These are phyloP conservation scores for Trichogramma evanescens DNA, from an alignment of 2,888 invertebrate species.

Conservation along the genomic window DNA sequence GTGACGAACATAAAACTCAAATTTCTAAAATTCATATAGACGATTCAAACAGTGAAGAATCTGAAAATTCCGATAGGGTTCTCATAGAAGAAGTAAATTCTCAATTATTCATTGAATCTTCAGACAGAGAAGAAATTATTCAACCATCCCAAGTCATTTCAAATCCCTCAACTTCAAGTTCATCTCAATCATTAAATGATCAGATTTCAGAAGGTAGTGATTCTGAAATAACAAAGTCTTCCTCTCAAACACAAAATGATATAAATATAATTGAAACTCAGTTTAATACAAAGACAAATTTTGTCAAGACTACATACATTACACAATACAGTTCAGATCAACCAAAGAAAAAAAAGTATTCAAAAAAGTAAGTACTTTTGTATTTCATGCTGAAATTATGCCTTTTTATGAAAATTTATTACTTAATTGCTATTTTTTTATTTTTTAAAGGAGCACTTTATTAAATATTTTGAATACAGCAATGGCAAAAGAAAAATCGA, in stretches of 20 bases:
- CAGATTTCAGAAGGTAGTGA: background rate
- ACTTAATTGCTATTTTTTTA: background rate
- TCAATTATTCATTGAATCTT: background rate
- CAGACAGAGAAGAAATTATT: background rate
- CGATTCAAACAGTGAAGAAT: constrained; percentile 9
- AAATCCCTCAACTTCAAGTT: constrained; percentile 7
- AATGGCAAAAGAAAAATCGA: constrained; percentile 18
- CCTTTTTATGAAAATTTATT: background rate
- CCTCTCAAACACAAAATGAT: too few relatives aligned
- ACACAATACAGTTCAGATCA: constrained; percentile 3
- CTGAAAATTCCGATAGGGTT: constrained; percentile 17
- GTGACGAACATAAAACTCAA: constrained; percentile 1
- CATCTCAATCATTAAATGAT: constrained; percentile 3
- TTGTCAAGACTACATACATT: constrained; percentile 11
- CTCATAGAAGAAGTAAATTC: constrained; percentile 18
- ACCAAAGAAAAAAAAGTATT: constrained; percentile 6
- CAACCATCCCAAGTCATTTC: constrained; percentile 12
- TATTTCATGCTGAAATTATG: background rate
- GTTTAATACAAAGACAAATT: constrained; percentile 7
- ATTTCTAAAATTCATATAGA: constrained; percentile 4
- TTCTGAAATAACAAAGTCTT: background rate
- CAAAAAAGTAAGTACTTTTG: constrained; percentile 14
- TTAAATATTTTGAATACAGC: constrained; percentile 4
- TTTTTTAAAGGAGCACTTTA: constrained; percentile 14
- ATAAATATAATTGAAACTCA: too few relatives aligned